phyloP scores from a whole-genome alignment of 2,888 invertebrate genomes.

The Zygothrica quintamaculata region DNA sequence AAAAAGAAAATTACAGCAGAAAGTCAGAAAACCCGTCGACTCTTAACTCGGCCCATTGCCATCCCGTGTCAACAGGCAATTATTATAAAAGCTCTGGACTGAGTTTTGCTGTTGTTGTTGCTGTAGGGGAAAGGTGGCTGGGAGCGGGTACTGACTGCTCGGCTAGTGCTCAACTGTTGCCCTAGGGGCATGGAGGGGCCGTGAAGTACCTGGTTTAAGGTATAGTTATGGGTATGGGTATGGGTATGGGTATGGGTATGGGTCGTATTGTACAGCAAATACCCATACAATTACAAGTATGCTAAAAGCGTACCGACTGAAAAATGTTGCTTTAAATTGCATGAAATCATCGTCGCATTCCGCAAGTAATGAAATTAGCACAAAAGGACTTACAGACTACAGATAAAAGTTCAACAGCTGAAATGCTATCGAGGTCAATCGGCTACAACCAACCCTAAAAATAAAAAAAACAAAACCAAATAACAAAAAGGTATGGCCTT shows the following conservation, averaged over 20 bases:
- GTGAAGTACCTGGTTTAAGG: conserved; percentile 5
- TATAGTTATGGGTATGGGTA: no score
- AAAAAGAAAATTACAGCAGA: conserved; percentile 1
- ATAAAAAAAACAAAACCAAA: no score
- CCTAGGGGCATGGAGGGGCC: conserved; percentile 11
- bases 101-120: no score
- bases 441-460: conserved; percentile 30
- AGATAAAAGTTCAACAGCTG: conserved; percentile 20
- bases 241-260: conserved; percentile 18
- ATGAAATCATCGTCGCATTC: conserved; percentile 80
- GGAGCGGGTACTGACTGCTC: not conserved
- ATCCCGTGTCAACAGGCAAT: conserved; percentile 82
- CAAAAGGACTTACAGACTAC: conserved; percentile 24
- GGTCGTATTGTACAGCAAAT: conserved; percentile 22
- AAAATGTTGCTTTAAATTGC: conserved; percentile 79
- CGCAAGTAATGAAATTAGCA: conserved; percentile 79
- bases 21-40: conserved; percentile 7
- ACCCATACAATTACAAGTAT: conserved; percentile 56
- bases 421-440: conserved; percentile 56
- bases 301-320: conserved; percentile 71
- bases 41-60: conserved; percentile 46
- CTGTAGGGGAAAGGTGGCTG: no score
- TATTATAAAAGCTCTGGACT: conserved; percentile 76
- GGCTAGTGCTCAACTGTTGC: conserved; percentile 36
- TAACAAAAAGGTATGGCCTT: no score